Evolutionary conservation across 2,113 vertebrate species (phyloP).

Genomic region (Cercopithecus mona): DNA sequence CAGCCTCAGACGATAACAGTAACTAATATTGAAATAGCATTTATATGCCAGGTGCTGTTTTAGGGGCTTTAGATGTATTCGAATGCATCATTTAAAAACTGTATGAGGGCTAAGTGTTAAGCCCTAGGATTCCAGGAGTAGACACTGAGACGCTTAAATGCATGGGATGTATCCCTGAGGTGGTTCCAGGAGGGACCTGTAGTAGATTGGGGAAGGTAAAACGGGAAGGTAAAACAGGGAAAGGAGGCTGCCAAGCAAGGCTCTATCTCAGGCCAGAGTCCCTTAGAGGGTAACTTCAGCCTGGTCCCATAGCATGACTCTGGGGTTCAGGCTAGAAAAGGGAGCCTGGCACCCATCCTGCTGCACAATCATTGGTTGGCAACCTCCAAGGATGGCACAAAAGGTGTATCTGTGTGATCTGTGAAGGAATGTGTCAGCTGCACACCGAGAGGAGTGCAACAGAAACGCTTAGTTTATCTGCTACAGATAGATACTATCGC

Average conservation of each 20-base stretch:
- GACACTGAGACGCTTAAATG: neutral
- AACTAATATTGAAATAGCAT: neutral
- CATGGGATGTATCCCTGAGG: neutral
- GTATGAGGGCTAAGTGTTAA: neutral
- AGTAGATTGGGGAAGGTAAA: neutral
- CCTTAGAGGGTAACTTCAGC: neutral
- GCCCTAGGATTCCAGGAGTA: neutral
- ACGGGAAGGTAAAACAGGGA: neutral
- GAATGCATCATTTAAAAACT: neutral
- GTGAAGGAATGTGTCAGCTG: neutral
- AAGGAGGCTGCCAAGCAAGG: neutral
- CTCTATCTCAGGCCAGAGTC: neutral
- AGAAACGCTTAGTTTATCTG: rapidly evolving
- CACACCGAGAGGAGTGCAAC: no score
- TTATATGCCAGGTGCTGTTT: neutral
- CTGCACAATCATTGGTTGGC: neutral
- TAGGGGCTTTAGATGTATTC: neutral
- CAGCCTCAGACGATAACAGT: neutral
- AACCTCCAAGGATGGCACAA: neutral
- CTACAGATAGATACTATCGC: neutral
- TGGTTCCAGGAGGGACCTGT: neutral
- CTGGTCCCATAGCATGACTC: no score
- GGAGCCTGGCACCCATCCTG: neutral
- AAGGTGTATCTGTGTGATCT: neutral
- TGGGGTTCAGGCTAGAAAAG: neutral